These are phyloP conservation scores for Etheostoma spectabile DNA, from an alignment of 2,113 vertebrate genomes.

Conservation along the genomic window DNA sequence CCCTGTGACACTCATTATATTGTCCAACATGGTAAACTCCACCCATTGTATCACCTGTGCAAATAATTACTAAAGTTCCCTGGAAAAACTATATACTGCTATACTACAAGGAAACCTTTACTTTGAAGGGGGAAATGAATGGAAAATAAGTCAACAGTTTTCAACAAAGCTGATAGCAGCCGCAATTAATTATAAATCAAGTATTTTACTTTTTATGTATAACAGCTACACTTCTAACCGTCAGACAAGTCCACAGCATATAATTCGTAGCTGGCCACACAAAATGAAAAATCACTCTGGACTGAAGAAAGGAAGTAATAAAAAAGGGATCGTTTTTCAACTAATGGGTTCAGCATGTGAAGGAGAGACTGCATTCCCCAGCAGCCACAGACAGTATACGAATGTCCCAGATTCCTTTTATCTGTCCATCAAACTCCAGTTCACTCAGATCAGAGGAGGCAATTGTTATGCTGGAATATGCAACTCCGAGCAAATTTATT, in stretches of 20 bases:
- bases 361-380: slow-evolving; percentile 51
- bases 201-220: slow-evolving; percentile 34
- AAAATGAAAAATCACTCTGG: slow-evolving; percentile 67
- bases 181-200: slow-evolving; percentile 38
- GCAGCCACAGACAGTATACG: slow-evolving; percentile 41
- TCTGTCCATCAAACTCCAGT: slow-evolving; percentile 55
- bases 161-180: slow-evolving; percentile 40
- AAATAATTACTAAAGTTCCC: slow-evolving; percentile 37
- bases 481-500: slow-evolving; percentile 43
- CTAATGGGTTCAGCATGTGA: slow-evolving; percentile 76
- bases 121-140: slow-evolving; percentile 29
- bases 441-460: slow-evolving; percentile 37
- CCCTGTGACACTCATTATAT: neutral
- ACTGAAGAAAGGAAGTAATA: slow-evolving; percentile 69
- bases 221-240: slow-evolving; percentile 44
- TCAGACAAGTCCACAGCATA: slow-evolving; percentile 45
- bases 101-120: slow-evolving; percentile 8
- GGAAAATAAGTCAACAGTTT: slow-evolving; percentile 26
- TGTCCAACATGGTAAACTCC: neutral
- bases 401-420: slow-evolving; percentile 48
- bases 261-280: slow-evolving; percentile 64
- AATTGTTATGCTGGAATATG: slow-evolving; percentile 44
- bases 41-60: neutral
- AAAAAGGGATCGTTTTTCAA: slow-evolving; percentile 64
- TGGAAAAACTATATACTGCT: neutral